Percentiles rank a stretch among this genome's conserved stretches.
Conservation (phyloP, 2,113 vertebrate genomes). For the Willisornis vidua region DNA sequence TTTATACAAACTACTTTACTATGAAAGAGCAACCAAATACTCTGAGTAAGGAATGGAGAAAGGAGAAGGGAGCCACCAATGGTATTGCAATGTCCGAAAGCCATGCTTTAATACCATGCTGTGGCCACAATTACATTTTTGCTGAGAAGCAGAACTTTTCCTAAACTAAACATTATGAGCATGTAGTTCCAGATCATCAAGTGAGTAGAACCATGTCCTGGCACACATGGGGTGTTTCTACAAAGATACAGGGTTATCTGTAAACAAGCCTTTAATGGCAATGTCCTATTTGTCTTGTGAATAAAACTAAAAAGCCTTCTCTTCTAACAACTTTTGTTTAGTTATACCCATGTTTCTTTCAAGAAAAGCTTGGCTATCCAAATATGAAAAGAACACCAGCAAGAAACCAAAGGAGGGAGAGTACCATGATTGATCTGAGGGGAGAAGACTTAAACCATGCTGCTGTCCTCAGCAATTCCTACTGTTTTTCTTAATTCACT, state of each 20-base stretch:
- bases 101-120: not conserved
- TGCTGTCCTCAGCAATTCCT: not conserved
- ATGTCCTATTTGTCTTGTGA: not conserved
- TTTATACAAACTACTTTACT: not conserved
- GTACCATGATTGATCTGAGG: not conserved
- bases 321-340: not conserved
- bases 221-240: rapidly evolving
- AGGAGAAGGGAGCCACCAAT: not conserved
- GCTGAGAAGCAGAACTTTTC: not conserved
- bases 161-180: not conserved
- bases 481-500: not conserved
- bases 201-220: not conserved
- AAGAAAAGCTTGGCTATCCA: not conserved
- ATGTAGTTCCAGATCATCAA: not conserved
- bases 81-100: not conserved
- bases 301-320: not conserved
- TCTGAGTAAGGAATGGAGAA: not conserved
- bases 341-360: not conserved
- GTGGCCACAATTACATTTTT: not conserved
- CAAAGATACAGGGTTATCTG: not conserved
- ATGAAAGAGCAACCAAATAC: not conserved
- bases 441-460: not conserved
- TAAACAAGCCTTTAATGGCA: not conserved
- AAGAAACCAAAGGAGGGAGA: not conserved
- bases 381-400: not conserved